Base-by-base conservation (phyloP, 2,797 vertebrate species). In the Hozukius guyotensis region DNA sequence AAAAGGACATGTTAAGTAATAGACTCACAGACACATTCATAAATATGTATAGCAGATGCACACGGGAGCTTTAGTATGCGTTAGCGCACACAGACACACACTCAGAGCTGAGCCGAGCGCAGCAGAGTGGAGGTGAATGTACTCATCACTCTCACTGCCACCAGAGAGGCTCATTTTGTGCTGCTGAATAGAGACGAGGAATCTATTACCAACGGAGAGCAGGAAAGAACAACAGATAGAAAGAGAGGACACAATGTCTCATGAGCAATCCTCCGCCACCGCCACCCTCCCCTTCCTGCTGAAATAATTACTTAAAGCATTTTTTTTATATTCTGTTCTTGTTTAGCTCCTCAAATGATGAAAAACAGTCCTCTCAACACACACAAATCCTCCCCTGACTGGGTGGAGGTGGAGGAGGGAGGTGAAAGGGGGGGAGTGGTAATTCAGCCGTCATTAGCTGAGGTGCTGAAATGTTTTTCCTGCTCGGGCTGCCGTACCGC, bases 391-490 rank as follows among this genome's bases (percentile, higher is more conserved):
- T 75, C 71, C 49, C 42, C 10, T n/a, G 29, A 34, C 70, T 68
- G 20, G 73, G 55, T 36, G 55, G 34, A 49, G 61, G 63, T 55
- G 52, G 38, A 56, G 66, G 65, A 13, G 46, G 69, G 53, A 8
- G 29, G 20, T 6, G 18, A 24, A 11, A 18, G 56, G 3, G 14
- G 18, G 34, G 11, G 64, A 2, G 61, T 65, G 67, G 92, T 93
- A 89, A 92, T 93, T 93, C 88, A 89, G 86, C 79, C 85, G 60
- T 91, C 92, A 92, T 94, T 93, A 93, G 82, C 81, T 1, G 86
- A 93, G 92, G 93, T 89, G 94, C 86, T 93, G 93, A 94, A 92
- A 93, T 85, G 89, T 77, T 90, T 90, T 94, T 93, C 93, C 92
- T 93, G 89, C 86, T 67, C 6, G 73, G 80, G 78, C 91, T 74